Conservation (phyloP, 2,888 invertebrate genomes). For the Sarcophaga rosellei region DNA sequence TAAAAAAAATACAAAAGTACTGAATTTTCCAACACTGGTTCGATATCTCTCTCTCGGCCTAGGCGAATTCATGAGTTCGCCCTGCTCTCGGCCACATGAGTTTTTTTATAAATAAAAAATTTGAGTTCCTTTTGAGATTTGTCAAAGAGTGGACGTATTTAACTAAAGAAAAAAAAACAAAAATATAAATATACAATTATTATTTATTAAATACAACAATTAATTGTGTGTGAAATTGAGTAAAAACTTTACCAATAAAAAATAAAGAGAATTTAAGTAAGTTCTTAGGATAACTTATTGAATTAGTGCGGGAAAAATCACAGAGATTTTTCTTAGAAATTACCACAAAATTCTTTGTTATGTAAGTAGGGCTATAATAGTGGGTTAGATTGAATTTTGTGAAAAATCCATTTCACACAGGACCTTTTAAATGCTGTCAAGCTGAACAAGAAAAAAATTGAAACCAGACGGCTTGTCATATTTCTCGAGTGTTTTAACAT, state of each 20-base stretch:
- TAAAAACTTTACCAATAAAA: background rate
- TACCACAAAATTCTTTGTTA: constrained; percentile 43
- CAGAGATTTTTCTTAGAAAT: constrained; percentile 11
- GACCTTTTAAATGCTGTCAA: too few relatives aligned
- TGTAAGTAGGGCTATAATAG: constrained; percentile 38
- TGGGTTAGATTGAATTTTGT: background rate
- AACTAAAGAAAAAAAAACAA: constrained; percentile 8
- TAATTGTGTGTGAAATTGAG: constrained; percentile 23
- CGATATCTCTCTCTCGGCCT: background rate
- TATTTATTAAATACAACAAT: constrained; percentile 18
- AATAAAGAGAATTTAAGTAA: constrained; percentile 29
- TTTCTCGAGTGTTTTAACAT: background rate
- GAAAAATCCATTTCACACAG: too few relatives aligned
- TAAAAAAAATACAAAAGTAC: too few relatives aligned
- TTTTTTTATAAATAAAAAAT: constrained; percentile 1
- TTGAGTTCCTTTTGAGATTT: constrained; percentile 55
- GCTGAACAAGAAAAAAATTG: too few relatives aligned
- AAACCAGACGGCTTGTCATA: background rate
- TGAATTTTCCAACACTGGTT: too few relatives aligned
- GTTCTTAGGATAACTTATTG: background rate
- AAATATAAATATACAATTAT: background rate
- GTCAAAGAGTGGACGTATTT: constrained; percentile 40
- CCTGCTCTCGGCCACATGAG: background rate
- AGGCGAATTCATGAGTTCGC: too few relatives aligned
- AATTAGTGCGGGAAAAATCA: background rate